phyloP scores from a whole-genome alignment of 2,797 vertebrate genomes.

The Cossypha dichroa region DNA sequence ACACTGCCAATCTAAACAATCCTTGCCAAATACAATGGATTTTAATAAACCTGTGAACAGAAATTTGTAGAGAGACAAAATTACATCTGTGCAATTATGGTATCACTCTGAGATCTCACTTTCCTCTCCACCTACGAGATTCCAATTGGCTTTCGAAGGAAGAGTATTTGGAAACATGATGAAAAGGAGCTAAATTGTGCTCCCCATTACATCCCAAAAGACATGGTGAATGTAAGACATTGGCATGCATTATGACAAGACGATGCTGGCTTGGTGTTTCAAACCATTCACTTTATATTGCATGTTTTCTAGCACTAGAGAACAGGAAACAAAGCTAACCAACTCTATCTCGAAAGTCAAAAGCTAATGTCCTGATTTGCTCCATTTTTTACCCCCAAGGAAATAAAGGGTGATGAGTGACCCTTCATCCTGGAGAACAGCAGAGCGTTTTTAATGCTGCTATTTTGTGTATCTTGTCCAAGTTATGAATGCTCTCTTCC shows the following conservation, averaged over 20 bases:
- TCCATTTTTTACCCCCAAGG: not conserved
- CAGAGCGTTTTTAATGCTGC: not conserved
- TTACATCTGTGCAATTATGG: not conserved
- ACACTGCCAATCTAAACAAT: not conserved
- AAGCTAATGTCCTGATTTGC: not conserved
- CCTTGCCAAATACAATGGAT: slow-evolving; percentile 10
- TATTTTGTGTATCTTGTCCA: not conserved
- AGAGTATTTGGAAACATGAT: not conserved
- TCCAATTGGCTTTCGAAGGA: slow-evolving; percentile 18
- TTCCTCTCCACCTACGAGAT: not conserved
- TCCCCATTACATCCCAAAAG: not conserved
- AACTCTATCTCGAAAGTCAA: not conserved
- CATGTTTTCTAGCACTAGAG: not conserved
- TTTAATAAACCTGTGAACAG: slow-evolving; percentile 5
- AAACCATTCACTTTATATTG: not conserved
- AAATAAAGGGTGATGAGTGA: not conserved
- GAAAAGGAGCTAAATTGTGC: not conserved
- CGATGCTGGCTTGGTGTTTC: not conserved
- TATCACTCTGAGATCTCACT: not conserved
- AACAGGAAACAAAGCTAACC: not conserved
- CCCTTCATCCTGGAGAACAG: not conserved
- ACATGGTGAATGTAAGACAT: not conserved
- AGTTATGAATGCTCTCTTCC: not conserved
- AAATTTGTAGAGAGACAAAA: slow-evolving; percentile 1
- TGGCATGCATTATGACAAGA: not conserved